Evolutionary conservation across 2,113 vertebrate genomes (phyloP).

Genomic region (Nerophis ophidion): DNA sequence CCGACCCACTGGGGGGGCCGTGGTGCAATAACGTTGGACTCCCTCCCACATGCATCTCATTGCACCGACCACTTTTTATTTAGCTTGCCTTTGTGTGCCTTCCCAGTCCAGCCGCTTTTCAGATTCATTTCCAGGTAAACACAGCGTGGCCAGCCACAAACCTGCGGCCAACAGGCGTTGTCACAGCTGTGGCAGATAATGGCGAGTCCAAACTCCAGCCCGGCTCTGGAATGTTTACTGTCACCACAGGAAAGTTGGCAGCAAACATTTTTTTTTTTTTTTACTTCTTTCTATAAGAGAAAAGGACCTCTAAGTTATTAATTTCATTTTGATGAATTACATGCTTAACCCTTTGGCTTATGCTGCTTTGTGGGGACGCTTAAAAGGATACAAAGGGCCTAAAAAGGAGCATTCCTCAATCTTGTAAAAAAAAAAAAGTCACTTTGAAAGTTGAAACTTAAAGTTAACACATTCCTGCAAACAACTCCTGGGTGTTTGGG

Average conservation of each 20-base stretch:
- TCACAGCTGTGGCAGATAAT: slow-evolving; percentile 81
- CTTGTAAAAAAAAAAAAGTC: slow-evolving; percentile 39
- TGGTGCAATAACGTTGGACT: slow-evolving; percentile 70
- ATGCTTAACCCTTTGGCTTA: slow-evolving; percentile 65
- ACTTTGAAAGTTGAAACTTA: slow-evolving; percentile 62
- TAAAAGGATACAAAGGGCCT: slow-evolving; percentile 17
- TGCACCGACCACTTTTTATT: slow-evolving; percentile 72
- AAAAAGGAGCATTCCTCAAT: slow-evolving; percentile 39
- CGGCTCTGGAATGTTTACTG: slow-evolving; percentile 84
- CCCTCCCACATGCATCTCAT: slow-evolving; percentile 61
- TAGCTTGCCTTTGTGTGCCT: slow-evolving; percentile 71
- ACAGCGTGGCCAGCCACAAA: slow-evolving; percentile 71
- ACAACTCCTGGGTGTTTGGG: slow-evolving; percentile 62
- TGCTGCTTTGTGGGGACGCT: slow-evolving; percentile 26
- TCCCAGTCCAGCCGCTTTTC: slow-evolving; percentile 75
- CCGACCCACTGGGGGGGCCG: slow-evolving; percentile 61
- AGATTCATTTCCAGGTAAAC: slow-evolving; percentile 90
- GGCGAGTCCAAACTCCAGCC: slow-evolving; percentile 72
- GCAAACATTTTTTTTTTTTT: slow-evolving; percentile 76
- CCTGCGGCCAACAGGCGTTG: slow-evolving; percentile 72
- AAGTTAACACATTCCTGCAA: slow-evolving; percentile 67
- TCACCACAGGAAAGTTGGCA: slow-evolving; percentile 80
- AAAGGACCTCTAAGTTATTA: slow-evolving; percentile 68
- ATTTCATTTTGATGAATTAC: slow-evolving; percentile 69
- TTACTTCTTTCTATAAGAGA: slow-evolving; percentile 67